phyloP scores from a whole-genome alignment of 2,888 invertebrate species.

The Mimumesa dahlbomi region DNA sequence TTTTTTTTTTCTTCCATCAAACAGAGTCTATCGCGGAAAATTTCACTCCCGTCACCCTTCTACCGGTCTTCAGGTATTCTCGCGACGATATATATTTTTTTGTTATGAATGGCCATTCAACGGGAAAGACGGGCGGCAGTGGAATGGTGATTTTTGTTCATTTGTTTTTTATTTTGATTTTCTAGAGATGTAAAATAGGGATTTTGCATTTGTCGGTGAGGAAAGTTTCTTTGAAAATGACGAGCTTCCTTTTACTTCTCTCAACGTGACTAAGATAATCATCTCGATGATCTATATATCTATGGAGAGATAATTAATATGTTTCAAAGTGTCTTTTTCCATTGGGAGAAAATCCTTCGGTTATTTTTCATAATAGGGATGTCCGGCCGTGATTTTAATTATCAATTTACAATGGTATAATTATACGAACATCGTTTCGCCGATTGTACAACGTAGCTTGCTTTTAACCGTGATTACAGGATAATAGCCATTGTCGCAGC shows the following conservation, averaged over 20 bases:
- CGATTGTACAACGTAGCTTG: not conserved
- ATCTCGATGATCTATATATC: too few relatives aligned
- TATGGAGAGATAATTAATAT: not conserved
- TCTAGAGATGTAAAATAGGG: constrained; percentile 45
- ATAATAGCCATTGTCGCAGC: not conserved
- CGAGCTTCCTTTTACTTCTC: too few relatives aligned
- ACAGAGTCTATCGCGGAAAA: too few relatives aligned
- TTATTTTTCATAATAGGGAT: not conserved
- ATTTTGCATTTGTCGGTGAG: constrained; percentile 26
- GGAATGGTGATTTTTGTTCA: too few relatives aligned
- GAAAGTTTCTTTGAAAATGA: constrained; percentile 35
- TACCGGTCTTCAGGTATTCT: not conserved
- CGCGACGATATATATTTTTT: not conserved
- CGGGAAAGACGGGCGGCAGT: constrained; percentile 25
- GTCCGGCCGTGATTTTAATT: constrained; percentile 25
- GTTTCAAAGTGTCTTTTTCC: not conserved
- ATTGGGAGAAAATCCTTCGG: not conserved
- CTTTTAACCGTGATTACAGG: not conserved
- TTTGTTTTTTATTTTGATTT: too few relatives aligned
- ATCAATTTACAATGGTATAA: constrained; percentile 1
- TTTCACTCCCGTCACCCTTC: not conserved
- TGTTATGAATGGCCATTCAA: constrained; percentile 47
- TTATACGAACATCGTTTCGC: not conserved
- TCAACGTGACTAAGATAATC: too few relatives aligned
- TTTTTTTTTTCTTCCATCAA: not conserved